A percentile compares a stretch with the other conserved stretches of the same genome.
These are phyloP conservation scores for Lepisosteus oculatus DNA, from an alignment of 2,113 vertebrate species.

Conservation along the genomic window DNA sequence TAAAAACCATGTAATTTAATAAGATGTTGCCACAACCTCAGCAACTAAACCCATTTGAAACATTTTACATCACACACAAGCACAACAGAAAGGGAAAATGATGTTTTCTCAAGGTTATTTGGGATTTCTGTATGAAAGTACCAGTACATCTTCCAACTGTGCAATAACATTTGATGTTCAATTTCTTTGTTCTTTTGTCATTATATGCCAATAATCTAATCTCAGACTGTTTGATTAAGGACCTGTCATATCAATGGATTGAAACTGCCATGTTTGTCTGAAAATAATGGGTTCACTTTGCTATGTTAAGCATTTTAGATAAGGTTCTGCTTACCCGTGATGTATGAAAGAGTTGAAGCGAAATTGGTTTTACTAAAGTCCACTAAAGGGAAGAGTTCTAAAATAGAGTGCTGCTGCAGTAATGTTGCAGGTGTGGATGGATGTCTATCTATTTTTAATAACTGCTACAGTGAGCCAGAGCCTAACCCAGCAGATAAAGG, in stretches of 20 bases:
- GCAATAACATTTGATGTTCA: conserved; percentile 17
- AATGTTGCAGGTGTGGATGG: too few species aligned
- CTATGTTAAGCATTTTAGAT: conserved; percentile 35
- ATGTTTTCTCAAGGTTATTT: conserved; percentile 17
- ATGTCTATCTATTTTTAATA: too few species aligned
- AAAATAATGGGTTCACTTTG: conserved; percentile 34
- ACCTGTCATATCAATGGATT: conserved; percentile 25
- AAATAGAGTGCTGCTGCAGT: conserved; percentile 7
- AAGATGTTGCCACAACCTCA: too few species aligned
- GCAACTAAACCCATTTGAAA: too few species aligned
- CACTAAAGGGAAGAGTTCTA: conserved; percentile 10
- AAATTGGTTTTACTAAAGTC: conserved; percentile 34
- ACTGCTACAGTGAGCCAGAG: too few species aligned
- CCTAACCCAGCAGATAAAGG: too few species aligned
- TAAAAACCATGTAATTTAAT: too few species aligned
- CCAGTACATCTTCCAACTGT: not conserved
- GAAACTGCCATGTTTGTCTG: conserved; percentile 38
- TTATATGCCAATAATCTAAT: conserved; percentile 35
- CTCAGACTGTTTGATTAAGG: conserved; percentile 32
- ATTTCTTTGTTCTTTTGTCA: conserved; percentile 19
- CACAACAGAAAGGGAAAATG: too few species aligned
- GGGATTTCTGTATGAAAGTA: not conserved
- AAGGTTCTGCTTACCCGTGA: conserved; percentile 22
- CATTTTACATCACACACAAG: too few species aligned
- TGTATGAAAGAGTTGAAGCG: conserved; percentile 31